Conservation (phyloP, 2,797 vertebrate species). For the Enteromius argenteus region DNA sequence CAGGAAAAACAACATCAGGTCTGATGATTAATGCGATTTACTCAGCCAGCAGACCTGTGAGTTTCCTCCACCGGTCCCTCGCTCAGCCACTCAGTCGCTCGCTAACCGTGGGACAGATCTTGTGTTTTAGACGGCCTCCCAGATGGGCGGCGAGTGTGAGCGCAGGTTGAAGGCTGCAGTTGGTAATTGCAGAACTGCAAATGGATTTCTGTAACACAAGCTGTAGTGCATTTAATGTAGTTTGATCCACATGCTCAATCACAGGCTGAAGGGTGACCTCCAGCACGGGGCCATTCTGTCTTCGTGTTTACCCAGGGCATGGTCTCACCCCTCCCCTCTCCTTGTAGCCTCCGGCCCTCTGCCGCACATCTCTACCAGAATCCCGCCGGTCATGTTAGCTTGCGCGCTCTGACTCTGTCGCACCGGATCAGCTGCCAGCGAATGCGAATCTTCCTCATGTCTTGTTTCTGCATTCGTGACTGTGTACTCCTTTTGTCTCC, state of each 20-base stretch:
- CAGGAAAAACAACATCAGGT: slow-evolving; percentile 35
- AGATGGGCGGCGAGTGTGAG: slow-evolving; percentile 33
- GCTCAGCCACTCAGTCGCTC: neutral
- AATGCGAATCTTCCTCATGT: neutral
- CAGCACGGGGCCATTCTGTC: slow-evolving; percentile 23
- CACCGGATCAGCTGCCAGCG: neutral
- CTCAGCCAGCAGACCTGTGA: slow-evolving; percentile 37
- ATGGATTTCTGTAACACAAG: slow-evolving; percentile 63
- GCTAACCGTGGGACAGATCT: slow-evolving; percentile 34
- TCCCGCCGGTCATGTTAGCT: neutral
- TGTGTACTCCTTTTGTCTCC: slow-evolving; percentile 51
- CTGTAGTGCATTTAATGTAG: slow-evolving; percentile 55
- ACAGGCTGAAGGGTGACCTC: slow-evolving; percentile 55
- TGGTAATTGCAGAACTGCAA: slow-evolving; percentile 57
- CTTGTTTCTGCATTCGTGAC: slow-evolving; percentile 1
- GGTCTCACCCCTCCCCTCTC: slow-evolving; percentile 2
- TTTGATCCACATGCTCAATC: slow-evolving; percentile 52
- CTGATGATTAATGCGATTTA: slow-evolving; percentile 54
- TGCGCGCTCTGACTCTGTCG: neutral
- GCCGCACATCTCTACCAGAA: slow-evolving; percentile 17
- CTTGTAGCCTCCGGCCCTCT: neutral
- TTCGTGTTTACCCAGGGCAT: slow-evolving; percentile 35
- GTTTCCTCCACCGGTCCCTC: neutral
- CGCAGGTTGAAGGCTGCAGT: slow-evolving; percentile 41
- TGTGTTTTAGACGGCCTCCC: slow-evolving; percentile 33